These are phyloP conservation scores for Odontophorus gujanensis DNA, from an alignment of 2,113 vertebrate species.

Conservation along the genomic window DNA sequence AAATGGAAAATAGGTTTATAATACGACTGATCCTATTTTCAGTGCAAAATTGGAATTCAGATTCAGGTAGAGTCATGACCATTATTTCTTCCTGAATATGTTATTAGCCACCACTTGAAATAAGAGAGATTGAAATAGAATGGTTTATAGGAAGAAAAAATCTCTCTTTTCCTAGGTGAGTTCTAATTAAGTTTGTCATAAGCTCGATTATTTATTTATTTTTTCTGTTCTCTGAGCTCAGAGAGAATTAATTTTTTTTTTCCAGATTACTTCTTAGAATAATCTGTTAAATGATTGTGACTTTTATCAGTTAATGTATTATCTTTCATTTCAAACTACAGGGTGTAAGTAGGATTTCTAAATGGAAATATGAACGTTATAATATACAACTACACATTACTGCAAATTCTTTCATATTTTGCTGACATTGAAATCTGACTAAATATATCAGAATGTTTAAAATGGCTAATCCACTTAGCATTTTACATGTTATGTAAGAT, in stretches of 20 bases:
- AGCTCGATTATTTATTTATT: not conserved
- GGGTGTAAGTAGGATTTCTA: not conserved
- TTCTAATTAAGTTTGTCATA: not conserved
- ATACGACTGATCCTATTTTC: not conserved
- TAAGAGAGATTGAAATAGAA: not conserved
- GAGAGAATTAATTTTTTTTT: not conserved
- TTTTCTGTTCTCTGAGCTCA: not conserved
- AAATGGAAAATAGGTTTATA: slow-evolving; percentile 20
- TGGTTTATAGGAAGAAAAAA: not conserved
- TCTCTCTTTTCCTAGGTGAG: not conserved
- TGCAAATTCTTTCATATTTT: not conserved
- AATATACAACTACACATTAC: not conserved
- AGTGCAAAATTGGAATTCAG: not conserved
- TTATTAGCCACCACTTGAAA: not conserved
- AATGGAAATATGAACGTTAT: not conserved
- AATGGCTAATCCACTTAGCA: not conserved
- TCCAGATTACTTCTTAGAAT: not conserved
- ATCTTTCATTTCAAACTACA: not conserved
- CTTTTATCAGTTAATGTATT: not conserved
- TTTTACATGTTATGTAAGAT: not conserved
- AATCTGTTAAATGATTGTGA: not conserved
- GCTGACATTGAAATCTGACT: not conserved
- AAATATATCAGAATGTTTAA: not conserved
- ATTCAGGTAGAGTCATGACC: not conserved
- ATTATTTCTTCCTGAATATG: not conserved